These are phyloP conservation scores for Amyelois transitella DNA, from an alignment of 1,140 invertebrate genomes.

Conservation along the genomic window DNA sequence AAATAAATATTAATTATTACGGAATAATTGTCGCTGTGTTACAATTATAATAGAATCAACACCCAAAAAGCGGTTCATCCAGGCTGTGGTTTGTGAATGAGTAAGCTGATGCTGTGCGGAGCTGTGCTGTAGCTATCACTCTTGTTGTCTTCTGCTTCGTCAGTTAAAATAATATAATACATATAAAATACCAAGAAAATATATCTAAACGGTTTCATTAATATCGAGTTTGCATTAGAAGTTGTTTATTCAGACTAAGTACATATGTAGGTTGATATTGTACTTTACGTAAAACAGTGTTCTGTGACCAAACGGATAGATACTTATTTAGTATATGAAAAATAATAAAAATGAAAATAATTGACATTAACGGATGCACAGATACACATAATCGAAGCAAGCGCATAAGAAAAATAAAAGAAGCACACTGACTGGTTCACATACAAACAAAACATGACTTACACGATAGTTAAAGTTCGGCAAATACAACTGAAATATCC, in stretches of 20 bases:
- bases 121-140: neutral
- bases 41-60: neutral
- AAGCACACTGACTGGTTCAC: conserved; percentile 71
- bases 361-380: conserved; percentile 19
- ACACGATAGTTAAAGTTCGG: conserved; percentile 66
- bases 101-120: neutral
- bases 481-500: conserved; percentile 60
- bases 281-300: neutral
- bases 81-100: neutral
- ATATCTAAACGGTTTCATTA: too few relatives aligned
- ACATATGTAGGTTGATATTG: too few relatives aligned
- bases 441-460: conserved; percentile 73
- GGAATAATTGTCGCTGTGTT: neutral
- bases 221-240: too few relatives aligned
- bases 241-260: too few relatives aligned
- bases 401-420: conserved; percentile 58
- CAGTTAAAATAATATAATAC: too few relatives aligned
- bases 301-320: neutral
- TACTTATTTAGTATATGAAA: conserved; percentile 17
- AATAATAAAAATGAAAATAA: conserved; percentile 28
- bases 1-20: neutral
- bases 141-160: too few relatives aligned
- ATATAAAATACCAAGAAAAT: too few relatives aligned
- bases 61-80: neutral
- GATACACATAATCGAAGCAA: conserved; percentile 58